Evolutionary conservation across 2,797 vertebrate species (phyloP), one percentile per base, ranked within the genome.

Genomic region (Pseudocheirus occidentalis): DNA sequence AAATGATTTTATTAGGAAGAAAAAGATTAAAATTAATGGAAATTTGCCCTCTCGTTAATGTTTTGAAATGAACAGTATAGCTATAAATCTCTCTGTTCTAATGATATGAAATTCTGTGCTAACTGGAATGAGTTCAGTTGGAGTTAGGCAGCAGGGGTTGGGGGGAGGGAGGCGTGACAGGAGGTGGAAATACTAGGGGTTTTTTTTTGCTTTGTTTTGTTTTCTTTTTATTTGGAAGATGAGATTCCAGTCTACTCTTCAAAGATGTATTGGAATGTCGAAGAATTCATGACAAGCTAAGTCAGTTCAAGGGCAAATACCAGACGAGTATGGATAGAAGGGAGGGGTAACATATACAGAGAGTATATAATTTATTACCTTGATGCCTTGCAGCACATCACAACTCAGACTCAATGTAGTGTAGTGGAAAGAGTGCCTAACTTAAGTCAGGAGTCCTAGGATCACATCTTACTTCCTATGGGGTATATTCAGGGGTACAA

Each of bases 101-200:
- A 46, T 40, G 14, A 40, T 81, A 46, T 81, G 16, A 81, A 81
- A 81, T 81, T 81, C 6, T 46, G 66, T 40, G 66, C 6, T 81
- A 18, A n/a, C 34, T 66, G 62, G 4, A 66, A 66, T 66, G 62
- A 66, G 34, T n/a, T 66, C 62, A 66, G 34, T 66, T n/a, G n/a
- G 62, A 66, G 34, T 66, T 66, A 16, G 3, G 58, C 58, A 59
- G 10, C 29, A 62, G 59, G 14, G 56, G 55, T 55, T 21, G 21
- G 4, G 16, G 1, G 16, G 5, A n/a, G n/a, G 18, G n/a, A 81
- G n/a, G n/a, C 0, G 7, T 21, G 6, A 6, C 16, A 81, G n/a
- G n/a, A 18, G n/a, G 29, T 66, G 14, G 34, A 66, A 66, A 9
- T 4, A 40, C 66, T 46, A 2, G n/a, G 7, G 53, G 7, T 0